Evolutionary conservation across 2,797 vertebrate species (phyloP), one percentile per base, ranked within the genome.

Genomic region (Neopelma chrysocephalum): DNA sequence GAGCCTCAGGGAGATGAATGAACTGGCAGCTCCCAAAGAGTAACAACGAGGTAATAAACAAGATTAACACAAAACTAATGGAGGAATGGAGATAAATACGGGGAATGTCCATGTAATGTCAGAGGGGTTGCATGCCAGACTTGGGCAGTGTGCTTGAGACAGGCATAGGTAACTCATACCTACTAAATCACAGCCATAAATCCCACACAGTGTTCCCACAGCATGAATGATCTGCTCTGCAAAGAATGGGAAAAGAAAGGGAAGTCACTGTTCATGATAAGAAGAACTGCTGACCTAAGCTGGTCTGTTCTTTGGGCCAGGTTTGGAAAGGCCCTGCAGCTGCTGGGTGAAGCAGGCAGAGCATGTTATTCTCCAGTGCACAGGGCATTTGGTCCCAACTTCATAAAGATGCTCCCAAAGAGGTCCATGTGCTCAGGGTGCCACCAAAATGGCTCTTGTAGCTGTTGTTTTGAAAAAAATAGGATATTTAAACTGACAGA

Each of bases 51-150:
- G 89, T 68, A 58, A 94, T 86, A 87, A 96, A 95, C 61, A 79
- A 90, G 95, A 94, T 96, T 84, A 94, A 93, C 87, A 82, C 94
- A 61, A 68, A 96, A 83, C 64, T 87, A 79, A 89, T 40, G 75
- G 70, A 81, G 75, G 61, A 65, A 66, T 56, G 87, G 77, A 92
- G 96, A 87, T 81, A 85, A 96, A 96, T 48, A 42, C 4, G 0
- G 32, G 48, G 57, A 80, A 45, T 45, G 82, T 22, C 73, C 83
- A 1, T 40, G 83, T 34, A 14, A 6, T 48, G 91, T 36, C 83
- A 43, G 68, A 15, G 53, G 60, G 61, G 70, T 6, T 75, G 43
- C 36, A 6, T 40, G 87, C 89, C 89, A 93, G 90, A 29, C 68
- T 17, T 31, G 89, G 90, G 90, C 64, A 78, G 34, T 2, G 58